phyloP scores from a whole-genome alignment of 2,113 vertebrate species.

The Oncorhynchus masou region DNA sequence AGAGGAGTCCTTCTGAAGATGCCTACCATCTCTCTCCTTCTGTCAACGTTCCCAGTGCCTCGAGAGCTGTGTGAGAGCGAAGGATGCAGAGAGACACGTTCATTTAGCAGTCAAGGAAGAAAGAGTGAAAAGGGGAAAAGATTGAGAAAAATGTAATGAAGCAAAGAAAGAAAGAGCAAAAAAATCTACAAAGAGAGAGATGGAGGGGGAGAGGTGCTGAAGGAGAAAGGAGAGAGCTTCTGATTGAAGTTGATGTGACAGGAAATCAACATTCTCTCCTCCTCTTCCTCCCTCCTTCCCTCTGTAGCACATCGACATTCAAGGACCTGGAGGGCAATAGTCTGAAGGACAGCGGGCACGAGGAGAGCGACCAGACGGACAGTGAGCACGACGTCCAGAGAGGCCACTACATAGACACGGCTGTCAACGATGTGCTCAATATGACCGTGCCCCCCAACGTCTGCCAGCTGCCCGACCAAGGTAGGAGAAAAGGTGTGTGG shows the following conservation, averaged over 20 bases:
- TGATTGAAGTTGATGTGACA: conserved; percentile 57
- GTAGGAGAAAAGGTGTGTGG: conserved; percentile 71
- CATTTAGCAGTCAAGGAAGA: not conserved
- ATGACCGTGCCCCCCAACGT: conserved; percentile 92
- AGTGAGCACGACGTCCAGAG: conserved; percentile 97
- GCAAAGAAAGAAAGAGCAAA: not conserved
- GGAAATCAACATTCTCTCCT: conserved; percentile 69
- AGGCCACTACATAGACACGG: conserved; percentile 95
- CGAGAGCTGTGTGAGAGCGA: not conserved
- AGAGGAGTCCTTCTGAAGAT: not conserved
- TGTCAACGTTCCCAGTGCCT: not conserved
- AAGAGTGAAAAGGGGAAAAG: not conserved
- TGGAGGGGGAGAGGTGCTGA: not conserved
- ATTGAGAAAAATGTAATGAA: too few relatives aligned
- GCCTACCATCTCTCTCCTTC: not conserved
- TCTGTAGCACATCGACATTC: conserved; percentile 96
- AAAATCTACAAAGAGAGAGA: not conserved
- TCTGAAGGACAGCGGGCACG: conserved; percentile 97
- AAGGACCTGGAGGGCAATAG: conserved; percentile 99
- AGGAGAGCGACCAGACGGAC: conserved; percentile 99
- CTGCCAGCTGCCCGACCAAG: conserved; percentile 91
- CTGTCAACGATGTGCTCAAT: conserved; percentile 93
- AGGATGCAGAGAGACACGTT: not conserved
- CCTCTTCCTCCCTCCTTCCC: conserved; percentile 57
- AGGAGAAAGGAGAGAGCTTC: conserved; percentile 1